Evolutionary conservation across 1,140 invertebrate species (phyloP), one percentile per base, ranked within the genome.

Genomic region (Philaenus spumarius): DNA sequence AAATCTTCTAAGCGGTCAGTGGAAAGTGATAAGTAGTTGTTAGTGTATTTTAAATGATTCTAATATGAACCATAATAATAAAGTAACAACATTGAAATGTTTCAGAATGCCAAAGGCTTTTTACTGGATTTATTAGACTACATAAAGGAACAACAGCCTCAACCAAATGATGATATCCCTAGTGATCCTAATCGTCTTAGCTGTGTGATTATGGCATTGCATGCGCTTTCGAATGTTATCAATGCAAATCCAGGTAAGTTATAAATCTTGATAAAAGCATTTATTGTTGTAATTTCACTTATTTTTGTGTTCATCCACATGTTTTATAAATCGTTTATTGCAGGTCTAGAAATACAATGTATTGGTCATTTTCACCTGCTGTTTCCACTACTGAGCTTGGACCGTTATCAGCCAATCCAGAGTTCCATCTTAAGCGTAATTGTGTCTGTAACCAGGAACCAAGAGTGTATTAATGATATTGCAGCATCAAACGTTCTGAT

Each of bases 381-480:
- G 37, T 98, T 98, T 71, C 84, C 82, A 47, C 80, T 98, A 59
- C 73, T 98, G 19, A 84, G 80, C 51, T 72, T 84, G 20, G 81
- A 82, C 59, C 77, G 77, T 61, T 80, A 77, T 71, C 80, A 78
- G 62, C 75, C 74, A 40, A 80, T 95, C 54, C 91, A 93, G 68
- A 79, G 81, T 63, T 79, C 79, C 50, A 83, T 90, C 14, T 69
- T 95, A 39, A 80, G 87, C 71, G 85, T 95, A 22, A 82, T 93
- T 15, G 82, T 80, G n/a, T 79, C 83, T 61, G 83, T 93, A 0
- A 90, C 91, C 1, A 81, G 83, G 42, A 95, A 90, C 75, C 86
- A 92, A 66, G 94, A 98, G 71, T 98, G 96, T 75, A 90, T 98
- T 2, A 90, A 86, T 65, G 96, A 99, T 72, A 92, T 99, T 58